Evolutionary conservation across 2,888 invertebrate genomes (phyloP).

Genomic region (Leucophenga montana): DNA sequence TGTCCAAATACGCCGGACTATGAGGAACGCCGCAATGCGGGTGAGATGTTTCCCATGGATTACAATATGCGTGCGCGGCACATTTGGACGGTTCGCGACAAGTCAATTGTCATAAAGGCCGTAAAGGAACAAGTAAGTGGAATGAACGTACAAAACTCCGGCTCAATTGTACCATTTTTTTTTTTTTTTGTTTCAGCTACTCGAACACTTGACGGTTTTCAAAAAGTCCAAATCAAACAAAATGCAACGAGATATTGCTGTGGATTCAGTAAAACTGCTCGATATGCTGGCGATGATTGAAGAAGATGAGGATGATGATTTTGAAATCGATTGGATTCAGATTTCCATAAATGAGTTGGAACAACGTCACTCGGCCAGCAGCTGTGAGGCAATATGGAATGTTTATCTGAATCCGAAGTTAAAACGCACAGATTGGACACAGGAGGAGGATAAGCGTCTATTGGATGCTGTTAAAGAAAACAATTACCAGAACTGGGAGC

Average conservation of each 20-base stretch:
- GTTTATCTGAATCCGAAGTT: constrained; percentile 80
- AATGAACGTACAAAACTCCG: background rate
- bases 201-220: constrained; percentile 41
- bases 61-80: constrained; percentile 71
- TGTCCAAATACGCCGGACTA: constrained; percentile 79
- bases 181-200: constrained; percentile 44
- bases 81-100: constrained; percentile 77
- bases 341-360: constrained; percentile 70
- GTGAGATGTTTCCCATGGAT: constrained; percentile 73
- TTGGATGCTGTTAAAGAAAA: constrained; percentile 70
- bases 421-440: constrained; percentile 76
- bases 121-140: constrained; percentile 73
- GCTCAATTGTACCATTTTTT: too few relatives aligned
- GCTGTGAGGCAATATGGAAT: constrained; percentile 83
- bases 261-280: constrained; percentile 46
- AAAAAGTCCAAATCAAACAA: constrained; percentile 1
- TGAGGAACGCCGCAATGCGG: constrained; percentile 69
- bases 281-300: constrained; percentile 46
- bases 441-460: constrained; percentile 74
- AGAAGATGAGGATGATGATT: constrained; percentile 43
- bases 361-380: constrained; percentile 77
- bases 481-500: constrained; percentile 79
- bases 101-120: constrained; percentile 74
- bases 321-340: constrained; percentile 69
- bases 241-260: constrained; percentile 36